Evolutionary conservation across 2,113 vertebrate species (phyloP).

Genomic region (Aphelocoma coerulescens): DNA sequence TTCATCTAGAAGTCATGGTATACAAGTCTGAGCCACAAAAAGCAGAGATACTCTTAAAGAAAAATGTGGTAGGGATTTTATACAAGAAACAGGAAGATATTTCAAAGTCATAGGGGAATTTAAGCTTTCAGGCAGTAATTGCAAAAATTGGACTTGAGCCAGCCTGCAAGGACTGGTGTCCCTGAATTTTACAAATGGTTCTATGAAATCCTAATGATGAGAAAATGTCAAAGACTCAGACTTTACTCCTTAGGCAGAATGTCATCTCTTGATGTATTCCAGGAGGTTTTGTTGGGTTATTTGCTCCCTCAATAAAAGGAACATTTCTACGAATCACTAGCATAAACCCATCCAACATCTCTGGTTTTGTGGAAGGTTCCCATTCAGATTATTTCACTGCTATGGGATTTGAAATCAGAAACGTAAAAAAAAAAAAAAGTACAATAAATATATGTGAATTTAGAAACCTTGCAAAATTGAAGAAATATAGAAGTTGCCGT

Average conservation of each 20-base stretch:
- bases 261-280: not conserved
- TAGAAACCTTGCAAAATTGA: not conserved
- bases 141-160: not conserved
- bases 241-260: not conserved
- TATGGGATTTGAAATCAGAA: not conserved
- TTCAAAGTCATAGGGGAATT: not conserved
- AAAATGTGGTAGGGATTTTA: not conserved
- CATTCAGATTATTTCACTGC: not conserved
- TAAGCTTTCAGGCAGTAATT: not conserved
- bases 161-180: not conserved
- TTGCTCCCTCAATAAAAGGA: not conserved
- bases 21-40: not conserved
- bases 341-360: not conserved
- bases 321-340: not conserved
- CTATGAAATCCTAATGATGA: slow-evolving; percentile 35
- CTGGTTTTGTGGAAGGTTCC: not conserved
- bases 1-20: not conserved
- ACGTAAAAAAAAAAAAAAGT: not conserved
- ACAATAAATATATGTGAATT: not conserved
- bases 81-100: not conserved
- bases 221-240: not conserved
- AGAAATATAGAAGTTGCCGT: not conserved
- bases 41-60: not conserved
- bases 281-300: not conserved
- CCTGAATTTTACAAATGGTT: not conserved